Evolutionary conservation across 2,888 invertebrate species (phyloP).

Genomic region (Taenaris catops): DNA sequence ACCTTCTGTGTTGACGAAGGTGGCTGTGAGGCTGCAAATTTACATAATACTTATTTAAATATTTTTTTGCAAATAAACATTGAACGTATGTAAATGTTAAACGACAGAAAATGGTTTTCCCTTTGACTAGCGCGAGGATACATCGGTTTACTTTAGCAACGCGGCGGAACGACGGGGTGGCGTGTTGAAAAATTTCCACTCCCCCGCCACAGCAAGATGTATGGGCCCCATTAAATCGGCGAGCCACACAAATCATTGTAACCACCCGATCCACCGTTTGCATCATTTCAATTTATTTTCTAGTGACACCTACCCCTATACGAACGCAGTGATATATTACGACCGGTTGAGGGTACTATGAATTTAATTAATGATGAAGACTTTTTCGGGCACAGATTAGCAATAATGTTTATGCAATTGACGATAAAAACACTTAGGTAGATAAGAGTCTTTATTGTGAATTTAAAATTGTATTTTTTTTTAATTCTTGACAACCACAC

Average conservation of each 20-base stretch:
- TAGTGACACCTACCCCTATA: conserved; percentile 22
- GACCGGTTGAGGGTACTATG: conserved; percentile 6
- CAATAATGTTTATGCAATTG: too few species aligned
- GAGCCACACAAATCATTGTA: conserved; percentile 45
- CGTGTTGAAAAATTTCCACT: conserved; percentile 33
- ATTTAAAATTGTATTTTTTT: too few species aligned
- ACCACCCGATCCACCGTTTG: conserved; percentile 29
- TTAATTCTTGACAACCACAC: too few species aligned
- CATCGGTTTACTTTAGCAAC: conserved; percentile 22
- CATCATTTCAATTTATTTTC: conserved; percentile 36
- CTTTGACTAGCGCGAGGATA: conserved; percentile 11
- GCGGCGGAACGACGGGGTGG: conserved; percentile 24
- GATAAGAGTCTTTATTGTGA: too few species aligned
- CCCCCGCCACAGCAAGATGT: conserved; percentile 32
- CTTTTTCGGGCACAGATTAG: too few species aligned
- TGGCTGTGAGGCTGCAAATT: too few species aligned
- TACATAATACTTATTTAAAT: too few species aligned
- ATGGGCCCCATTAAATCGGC: conserved; percentile 36
- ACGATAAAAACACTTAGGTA: too few species aligned
- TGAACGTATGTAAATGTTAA: too few species aligned
- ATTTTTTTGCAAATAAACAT: too few species aligned
- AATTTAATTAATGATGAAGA: conserved; percentile 6
- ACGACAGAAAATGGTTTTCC: too few species aligned
- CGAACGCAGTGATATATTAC: conserved; percentile 13
- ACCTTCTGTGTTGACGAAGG: too few species aligned